Evolutionary conservation across 1,140 invertebrate species (phyloP).

Genomic region (Helicoverpa armigera): DNA sequence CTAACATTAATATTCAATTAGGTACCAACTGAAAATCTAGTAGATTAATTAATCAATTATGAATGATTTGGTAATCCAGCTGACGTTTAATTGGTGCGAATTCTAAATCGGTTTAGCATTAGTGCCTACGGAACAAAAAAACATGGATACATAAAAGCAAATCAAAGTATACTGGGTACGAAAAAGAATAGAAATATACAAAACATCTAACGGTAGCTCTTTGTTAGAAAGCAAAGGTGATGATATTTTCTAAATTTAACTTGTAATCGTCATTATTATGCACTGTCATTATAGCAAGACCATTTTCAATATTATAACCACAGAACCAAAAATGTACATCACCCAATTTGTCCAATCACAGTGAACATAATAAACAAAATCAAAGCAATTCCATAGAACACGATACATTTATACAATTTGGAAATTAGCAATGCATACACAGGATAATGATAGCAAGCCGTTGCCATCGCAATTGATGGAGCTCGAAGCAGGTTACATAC

Average conservation of each 20-base stretch:
- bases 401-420: not conserved
- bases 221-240: too few species aligned
- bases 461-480: constrained; percentile 46
- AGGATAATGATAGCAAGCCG: constrained; percentile 40
- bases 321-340: not conserved
- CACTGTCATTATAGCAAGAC: too few species aligned
- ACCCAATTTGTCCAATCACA: not conserved
- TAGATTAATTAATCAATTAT: constrained; percentile 37
- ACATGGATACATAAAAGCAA: too few species aligned
- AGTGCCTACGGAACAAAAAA: too few species aligned
- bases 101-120: not conserved
- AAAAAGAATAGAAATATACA: too few species aligned
- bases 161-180: too few species aligned
- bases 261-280: too few species aligned
- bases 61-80: constrained; percentile 11
- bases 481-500: constrained; percentile 35
- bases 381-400: too few species aligned
- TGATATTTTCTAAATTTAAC: too few species aligned
- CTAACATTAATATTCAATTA: constrained; percentile 42
- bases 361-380: not conserved
- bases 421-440: constrained; percentile 41
- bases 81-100: not conserved
- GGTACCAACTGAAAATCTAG: constrained; percentile 5
- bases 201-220: too few species aligned
- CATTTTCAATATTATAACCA: too few species aligned